Conservation (phyloP, 2,113 vertebrate species). For the Proterorhinus semilunaris region DNA sequence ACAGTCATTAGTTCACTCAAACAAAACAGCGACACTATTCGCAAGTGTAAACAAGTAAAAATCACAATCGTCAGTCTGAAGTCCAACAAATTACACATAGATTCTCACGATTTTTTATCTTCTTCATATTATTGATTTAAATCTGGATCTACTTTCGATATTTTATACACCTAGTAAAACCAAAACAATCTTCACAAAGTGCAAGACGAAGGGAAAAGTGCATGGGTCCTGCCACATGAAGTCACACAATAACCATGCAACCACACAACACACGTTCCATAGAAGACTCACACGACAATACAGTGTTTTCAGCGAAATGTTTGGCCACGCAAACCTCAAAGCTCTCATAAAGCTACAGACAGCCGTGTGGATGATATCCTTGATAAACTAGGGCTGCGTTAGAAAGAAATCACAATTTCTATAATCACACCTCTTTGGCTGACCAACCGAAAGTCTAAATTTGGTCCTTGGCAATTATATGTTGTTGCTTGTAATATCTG, state of each 20-base stretch:
- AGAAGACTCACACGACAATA: conserved; percentile 3
- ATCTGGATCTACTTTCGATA: conserved; percentile 18
- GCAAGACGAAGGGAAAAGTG: conserved; percentile 59
- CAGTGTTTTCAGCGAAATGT: conserved; percentile 20
- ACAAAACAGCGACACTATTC: conserved; percentile 47
- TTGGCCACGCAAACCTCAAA: conserved; percentile 21
- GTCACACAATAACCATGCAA: conserved; percentile 40
- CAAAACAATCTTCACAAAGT: conserved; percentile 52
- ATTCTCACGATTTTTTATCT: conserved; percentile 42
- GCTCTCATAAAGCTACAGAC: conserved; percentile 41
- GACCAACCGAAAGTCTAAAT: background rate
- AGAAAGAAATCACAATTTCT: background rate
- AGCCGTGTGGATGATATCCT: conserved; percentile 32
- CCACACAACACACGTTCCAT: conserved; percentile 27
- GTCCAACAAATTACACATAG: conserved; percentile 55
- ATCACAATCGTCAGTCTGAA: conserved; percentile 62
- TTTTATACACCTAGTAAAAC: conserved; percentile 19
- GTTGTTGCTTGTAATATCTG: background rate
- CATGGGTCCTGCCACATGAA: conserved; percentile 31
- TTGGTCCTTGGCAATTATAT: conserved; percentile 26
- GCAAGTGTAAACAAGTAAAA: conserved; percentile 53
- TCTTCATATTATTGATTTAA: conserved; percentile 41
- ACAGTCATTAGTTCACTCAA: conserved; percentile 29
- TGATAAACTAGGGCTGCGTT: background rate
- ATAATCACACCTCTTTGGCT: conserved; percentile 17